These are phyloP conservation scores for Anas platyrhynchos DNA, from an alignment of 2,113 vertebrate genomes.

Conservation along the genomic window DNA sequence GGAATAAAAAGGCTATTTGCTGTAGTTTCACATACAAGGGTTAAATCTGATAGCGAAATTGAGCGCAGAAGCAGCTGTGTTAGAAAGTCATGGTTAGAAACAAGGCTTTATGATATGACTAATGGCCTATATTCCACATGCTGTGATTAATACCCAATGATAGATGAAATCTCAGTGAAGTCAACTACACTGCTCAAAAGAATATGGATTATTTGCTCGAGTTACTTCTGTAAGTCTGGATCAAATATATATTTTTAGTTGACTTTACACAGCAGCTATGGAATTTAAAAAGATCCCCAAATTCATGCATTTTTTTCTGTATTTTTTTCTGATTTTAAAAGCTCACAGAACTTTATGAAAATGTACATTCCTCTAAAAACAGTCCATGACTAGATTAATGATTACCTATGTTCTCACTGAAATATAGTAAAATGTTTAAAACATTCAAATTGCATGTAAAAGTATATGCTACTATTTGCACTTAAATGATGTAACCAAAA, in stretches of 20 bases:
- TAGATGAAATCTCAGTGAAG: slow-evolving; percentile 1
- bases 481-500: slow-evolving; percentile 55
- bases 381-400: background rate
- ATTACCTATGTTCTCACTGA: background rate
- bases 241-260: background rate
- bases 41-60: background rate
- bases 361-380: slow-evolving; percentile 19
- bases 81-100: background rate
- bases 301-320: background rate
- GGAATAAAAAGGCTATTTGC: background rate
- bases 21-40: background rate
- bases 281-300: background rate
- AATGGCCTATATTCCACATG: background rate
- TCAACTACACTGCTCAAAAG: background rate
- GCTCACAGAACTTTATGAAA: slow-evolving; percentile 10
- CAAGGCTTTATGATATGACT: background rate
- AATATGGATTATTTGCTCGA: background rate
- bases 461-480: slow-evolving; percentile 53
- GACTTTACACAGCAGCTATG: background rate
- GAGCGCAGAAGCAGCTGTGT: background rate
- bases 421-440: slow-evolving; percentile 5
- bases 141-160: background rate
- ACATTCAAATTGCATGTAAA: slow-evolving; percentile 58
- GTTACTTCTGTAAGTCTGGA: background rate
- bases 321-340: slow-evolving; percentile 8